Base-by-base conservation (phyloP, 2,797 vertebrate genomes). In the Sebastes kiyomatsui region DNA sequence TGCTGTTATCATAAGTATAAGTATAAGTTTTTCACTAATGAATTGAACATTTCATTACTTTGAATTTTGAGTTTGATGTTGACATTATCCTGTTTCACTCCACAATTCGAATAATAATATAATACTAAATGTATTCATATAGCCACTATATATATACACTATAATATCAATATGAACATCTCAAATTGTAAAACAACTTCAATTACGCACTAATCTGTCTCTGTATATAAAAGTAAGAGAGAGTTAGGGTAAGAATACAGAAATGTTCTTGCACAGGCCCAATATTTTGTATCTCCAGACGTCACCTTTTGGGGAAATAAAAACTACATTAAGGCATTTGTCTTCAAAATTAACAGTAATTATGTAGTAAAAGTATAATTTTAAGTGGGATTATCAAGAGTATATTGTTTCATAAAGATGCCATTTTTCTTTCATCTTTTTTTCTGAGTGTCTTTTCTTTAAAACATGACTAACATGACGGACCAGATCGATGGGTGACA, bases 261-360 rank as follows among this genome's bases (percentile, higher is more conserved):
- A 46, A 46, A 46, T 46, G 42, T 46, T 46, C 16, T 18, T 46
- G 42, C 42, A 46, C 7, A 18, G 42, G 42, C 42, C 72, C 9
- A 38, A 38, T 77, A 72, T 73, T 64, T 82, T 56, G 20, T 65
- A 16, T 69, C 42, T 67, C 23, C 49, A 72, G 10, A 77, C 56
- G 52, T 68, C 46, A 27, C 20, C 5, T 67, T 55, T 54, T 54
- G 6, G 4, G 23, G 65, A 77, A 76, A 30, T 33, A 61, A 69
- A 46, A 55, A 55, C 7, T 22, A 67, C 23, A 22, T 33, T 5
- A 23, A 27, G 52, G 64, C 23, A 74, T 68, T 59, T 64, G 8
- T 54, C 67, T 68, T 5, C 9, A 23, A 62, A 64, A 52, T 4
- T n/a, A 49, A 61, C 7, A 42, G 28, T 22, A 16, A 38, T 38